These are phyloP conservation scores for Machimus atricapillus DNA, from an alignment of 2,888 invertebrate species.

Conservation along the genomic window DNA sequence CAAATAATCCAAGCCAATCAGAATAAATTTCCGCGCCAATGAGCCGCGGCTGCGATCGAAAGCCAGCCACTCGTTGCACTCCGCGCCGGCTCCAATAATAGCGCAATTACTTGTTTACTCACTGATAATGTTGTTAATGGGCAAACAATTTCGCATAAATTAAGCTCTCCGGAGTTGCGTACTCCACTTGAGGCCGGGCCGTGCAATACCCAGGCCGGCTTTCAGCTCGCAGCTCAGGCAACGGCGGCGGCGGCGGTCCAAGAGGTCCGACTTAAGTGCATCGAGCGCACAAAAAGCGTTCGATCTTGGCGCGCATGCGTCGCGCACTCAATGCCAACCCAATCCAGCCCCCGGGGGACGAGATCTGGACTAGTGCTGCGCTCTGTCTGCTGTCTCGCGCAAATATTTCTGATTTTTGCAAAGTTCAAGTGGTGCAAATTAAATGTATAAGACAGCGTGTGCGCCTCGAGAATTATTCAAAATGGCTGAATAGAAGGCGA, in stretches of 20 bases:
- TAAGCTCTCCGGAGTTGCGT: slow-evolving; percentile 45
- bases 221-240: background rate
- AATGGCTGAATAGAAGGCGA: slow-evolving; percentile 31
- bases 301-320: background rate
- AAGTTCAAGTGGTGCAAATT: slow-evolving; percentile 11
- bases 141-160: slow-evolving; percentile 52
- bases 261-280: background rate
- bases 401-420: slow-evolving; percentile 14
- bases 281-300: background rate
- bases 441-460: slow-evolving; percentile 1
- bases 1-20: slow-evolving; percentile 41
- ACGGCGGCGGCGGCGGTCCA: background rate
- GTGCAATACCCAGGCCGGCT: slow-evolving; percentile 43
- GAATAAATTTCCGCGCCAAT: slow-evolving; percentile 35
- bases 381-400: background rate
- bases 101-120: slow-evolving; percentile 51
- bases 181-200: slow-evolving; percentile 30
- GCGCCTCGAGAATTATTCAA: slow-evolving; percentile 21
- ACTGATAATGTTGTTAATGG: slow-evolving; percentile 51
- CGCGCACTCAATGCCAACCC: background rate
- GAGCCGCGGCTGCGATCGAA: background rate
- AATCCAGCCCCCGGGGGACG: background rate
- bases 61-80: background rate
- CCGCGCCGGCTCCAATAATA: slow-evolving; percentile 35
- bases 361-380: background rate